Base-by-base conservation (phyloP, 2,113 vertebrate species). In the Dicerorhinus sumatrensis region DNA sequence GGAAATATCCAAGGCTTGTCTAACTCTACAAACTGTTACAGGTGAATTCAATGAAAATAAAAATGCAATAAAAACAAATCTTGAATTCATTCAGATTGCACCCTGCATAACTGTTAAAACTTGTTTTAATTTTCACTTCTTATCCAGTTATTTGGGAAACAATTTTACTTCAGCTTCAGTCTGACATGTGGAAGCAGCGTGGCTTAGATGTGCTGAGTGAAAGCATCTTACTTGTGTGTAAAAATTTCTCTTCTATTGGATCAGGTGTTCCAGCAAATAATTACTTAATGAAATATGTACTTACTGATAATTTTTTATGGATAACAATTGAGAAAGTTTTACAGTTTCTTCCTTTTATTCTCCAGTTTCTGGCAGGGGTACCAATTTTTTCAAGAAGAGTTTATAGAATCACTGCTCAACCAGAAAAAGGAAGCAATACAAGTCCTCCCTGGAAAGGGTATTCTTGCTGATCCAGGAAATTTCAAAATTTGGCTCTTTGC, bases 381-480 rank as follows among this genome's bases (percentile, higher is more conserved):
- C 58, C 42, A 95, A 21, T 62, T 79, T 56, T 91, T 97, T 97
- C 70, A 87, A 79, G 69, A 36, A 96, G 21, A 17, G 25, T 48
- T 69, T 75, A 3, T 86, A 82, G 31, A 75, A 39, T 76, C 73
- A 67, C 36, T 92, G 33, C 51, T 97, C 58, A 69, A 20, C 29
- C 33, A 90, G 88, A 87, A 94, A 95, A 88, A 96, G 56, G 42
- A 91, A 90, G 36, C 11, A 29, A 31, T 75, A 39, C 10, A 80
- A 31, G 36, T 97, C 21, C 72, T 94, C 67, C 48, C 10, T 67
- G 60, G 48, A 94, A 82, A 89, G 9, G 11, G 7, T 70, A 42
- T 75, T 93, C 62, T 94, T 96, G 87, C 60, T 88, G 69, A 91
- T 96, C 31, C 83, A 95, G 80, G 56, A 96, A 96, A 87, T 95